Evolutionary conservation across 2,888 invertebrate species (phyloP).

Genomic region (Trachelus stipa): DNA sequence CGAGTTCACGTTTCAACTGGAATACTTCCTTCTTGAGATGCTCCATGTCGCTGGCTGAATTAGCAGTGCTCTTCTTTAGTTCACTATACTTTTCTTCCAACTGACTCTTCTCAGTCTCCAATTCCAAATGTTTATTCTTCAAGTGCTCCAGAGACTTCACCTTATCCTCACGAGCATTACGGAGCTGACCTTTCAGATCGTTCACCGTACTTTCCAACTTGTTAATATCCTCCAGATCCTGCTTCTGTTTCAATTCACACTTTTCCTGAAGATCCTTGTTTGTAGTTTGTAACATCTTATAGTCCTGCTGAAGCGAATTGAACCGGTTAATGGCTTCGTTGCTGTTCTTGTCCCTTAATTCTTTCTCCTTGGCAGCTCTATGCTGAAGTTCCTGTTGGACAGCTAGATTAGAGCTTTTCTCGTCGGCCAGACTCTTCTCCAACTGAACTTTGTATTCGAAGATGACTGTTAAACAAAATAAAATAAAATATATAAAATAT

Average conservation of each 20-base stretch:
- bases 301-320: slow-evolving; percentile 58
- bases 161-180: slow-evolving; percentile 48
- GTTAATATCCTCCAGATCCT: slow-evolving; percentile 47
- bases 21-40: slow-evolving; percentile 55
- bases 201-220: slow-evolving; percentile 47
- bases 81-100: slow-evolving; percentile 54
- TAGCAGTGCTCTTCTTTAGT: slow-evolving; percentile 40
- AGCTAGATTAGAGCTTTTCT: slow-evolving; percentile 59
- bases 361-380: slow-evolving; percentile 56
- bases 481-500: slow-evolving; percentile 1
- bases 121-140: slow-evolving; percentile 52
- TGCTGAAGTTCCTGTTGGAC: slow-evolving; percentile 61
- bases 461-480: slow-evolving; percentile 48
- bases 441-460: slow-evolving; percentile 61
- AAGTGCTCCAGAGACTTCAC: slow-evolving; percentile 50
- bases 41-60: slow-evolving; percentile 45
- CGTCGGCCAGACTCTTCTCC: slow-evolving; percentile 61
- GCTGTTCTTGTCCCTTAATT: slow-evolving; percentile 57
- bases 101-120: slow-evolving; percentile 49
- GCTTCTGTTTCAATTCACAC: slow-evolving; percentile 50
- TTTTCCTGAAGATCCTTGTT: slow-evolving; percentile 58
- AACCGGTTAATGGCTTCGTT: slow-evolving; percentile 57
- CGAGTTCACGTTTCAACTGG: slow-evolving; percentile 54
- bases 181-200: slow-evolving; percentile 49
- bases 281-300: slow-evolving; percentile 56